A percentile compares a stretch with the other conserved stretches of the same genome.
Conservation (phyloP, 2,888 invertebrate genomes). For the Eumacrocentrus americanus region DNA sequence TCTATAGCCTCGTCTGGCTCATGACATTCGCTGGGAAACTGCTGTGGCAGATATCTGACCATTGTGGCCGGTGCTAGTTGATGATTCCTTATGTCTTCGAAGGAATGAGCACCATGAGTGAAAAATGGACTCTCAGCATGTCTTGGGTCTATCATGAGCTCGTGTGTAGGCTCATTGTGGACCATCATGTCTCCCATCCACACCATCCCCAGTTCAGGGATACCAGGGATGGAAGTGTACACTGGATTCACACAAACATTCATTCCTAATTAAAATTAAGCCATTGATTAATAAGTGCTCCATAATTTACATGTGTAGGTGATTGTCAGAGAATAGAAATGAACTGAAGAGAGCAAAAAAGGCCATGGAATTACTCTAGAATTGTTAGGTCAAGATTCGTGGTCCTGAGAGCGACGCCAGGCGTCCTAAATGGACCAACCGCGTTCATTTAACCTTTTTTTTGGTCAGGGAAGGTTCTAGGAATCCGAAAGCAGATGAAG, state of each 20-base stretch:
- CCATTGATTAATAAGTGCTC: conserved; percentile 2
- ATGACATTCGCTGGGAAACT: conserved; percentile 56
- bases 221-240: conserved; percentile 63
- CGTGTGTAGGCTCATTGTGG: conserved; percentile 57
- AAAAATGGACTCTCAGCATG: conserved; percentile 57
- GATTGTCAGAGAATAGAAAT: neutral
- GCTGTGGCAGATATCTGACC: conserved; percentile 57
- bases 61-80: conserved; percentile 57
- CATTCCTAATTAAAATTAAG: conserved; percentile 43
- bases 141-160: conserved; percentile 58
- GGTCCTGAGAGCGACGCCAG: too few relatives aligned
- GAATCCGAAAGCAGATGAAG: too few relatives aligned
- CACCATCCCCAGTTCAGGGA: conserved; percentile 70
- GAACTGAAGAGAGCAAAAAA: too few relatives aligned
- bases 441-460: too few relatives aligned
- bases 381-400: too few relatives aligned
- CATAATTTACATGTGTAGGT: neutral
- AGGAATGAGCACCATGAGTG: conserved; percentile 54
- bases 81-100: conserved; percentile 58
- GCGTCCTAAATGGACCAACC: too few relatives aligned
- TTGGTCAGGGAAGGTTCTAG: too few relatives aligned
- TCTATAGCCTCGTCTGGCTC: conserved; percentile 59
- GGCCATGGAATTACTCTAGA: too few relatives aligned
- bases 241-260: conserved; percentile 56
- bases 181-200: conserved; percentile 70